Evolutionary conservation across 2,113 vertebrate species (phyloP).

Genomic region (Aviceda subcristata): DNA sequence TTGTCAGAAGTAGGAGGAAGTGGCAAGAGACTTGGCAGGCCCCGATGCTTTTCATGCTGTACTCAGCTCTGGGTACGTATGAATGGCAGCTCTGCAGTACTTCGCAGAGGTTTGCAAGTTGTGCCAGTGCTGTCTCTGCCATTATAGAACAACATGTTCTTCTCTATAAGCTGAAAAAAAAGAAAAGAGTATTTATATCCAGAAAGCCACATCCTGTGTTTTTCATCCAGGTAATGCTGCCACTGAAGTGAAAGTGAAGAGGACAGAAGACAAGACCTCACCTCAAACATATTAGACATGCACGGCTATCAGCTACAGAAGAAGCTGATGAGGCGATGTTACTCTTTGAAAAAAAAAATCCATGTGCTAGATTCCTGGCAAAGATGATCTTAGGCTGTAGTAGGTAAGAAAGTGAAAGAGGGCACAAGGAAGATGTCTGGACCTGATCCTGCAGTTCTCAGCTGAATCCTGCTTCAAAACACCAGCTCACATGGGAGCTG

Average conservation of each 20-base stretch:
- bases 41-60: slow-evolving; percentile 7
- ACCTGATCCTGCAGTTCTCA: neutral
- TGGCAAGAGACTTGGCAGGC: slow-evolving; percentile 52
- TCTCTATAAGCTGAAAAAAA: neutral
- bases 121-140: slow-evolving; percentile 14
- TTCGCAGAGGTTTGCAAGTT: slow-evolving; percentile 33
- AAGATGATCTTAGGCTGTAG: neutral
- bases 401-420: neutral
- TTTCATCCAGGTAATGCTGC: neutral
- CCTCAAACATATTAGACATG: neutral
- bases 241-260: neutral
- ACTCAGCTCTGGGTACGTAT: slow-evolving; percentile 14
- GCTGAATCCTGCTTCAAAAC: slow-evolving; percentile 2
- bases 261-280: neutral
- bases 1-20: slow-evolving; percentile 67
- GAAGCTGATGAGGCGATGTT: neutral
- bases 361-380: neutral
- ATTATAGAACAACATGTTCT: neutral
- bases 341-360: neutral
- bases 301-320: neutral
- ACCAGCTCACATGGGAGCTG: neutral
- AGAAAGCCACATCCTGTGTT: slow-evolving; percentile 5
- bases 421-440: neutral
- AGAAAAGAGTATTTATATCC: neutral
- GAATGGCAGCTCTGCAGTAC: slow-evolving; percentile 18